Conservation (phyloP, 2,113 vertebrate genomes). For the Stercorarius parasiticus region DNA sequence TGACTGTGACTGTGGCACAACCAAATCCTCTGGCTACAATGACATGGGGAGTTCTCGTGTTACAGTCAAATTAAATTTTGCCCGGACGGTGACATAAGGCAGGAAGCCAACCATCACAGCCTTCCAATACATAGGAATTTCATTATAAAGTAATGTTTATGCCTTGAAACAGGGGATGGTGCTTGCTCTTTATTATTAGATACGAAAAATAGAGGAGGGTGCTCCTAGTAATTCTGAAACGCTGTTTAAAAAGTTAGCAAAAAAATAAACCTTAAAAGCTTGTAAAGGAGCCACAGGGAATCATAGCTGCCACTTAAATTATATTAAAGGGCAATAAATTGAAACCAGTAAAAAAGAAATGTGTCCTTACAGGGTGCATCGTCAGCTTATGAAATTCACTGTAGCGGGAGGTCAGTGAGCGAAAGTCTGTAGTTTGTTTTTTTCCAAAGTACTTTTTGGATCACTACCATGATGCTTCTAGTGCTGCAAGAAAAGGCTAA, state of each 20-base stretch:
- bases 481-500: constrained; percentile 25
- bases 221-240: background rate
- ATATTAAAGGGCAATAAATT: constrained; percentile 64
- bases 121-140: background rate
- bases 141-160: background rate
- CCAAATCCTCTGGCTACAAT: background rate
- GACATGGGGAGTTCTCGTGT: accelerated
- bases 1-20: background rate
- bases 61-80: background rate
- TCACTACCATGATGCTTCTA: constrained; percentile 40
- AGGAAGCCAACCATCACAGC: background rate
- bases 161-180: background rate
- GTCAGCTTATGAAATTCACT: constrained; percentile 64
- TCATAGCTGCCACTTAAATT: constrained; percentile 60
- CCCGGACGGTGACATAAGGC: background rate
- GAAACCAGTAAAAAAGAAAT: constrained; percentile 64
- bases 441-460: constrained; percentile 52
- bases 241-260: background rate
- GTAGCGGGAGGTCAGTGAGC: constrained; percentile 37
- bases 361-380: constrained; percentile 55
- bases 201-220: background rate
- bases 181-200: background rate
- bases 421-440: constrained; percentile 48
- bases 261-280: constrained; percentile 52
- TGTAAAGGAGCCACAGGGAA: constrained; percentile 42